Conservation (phyloP, 1,140 invertebrate genomes). For the Gonioctena quinquepunctata region DNA sequence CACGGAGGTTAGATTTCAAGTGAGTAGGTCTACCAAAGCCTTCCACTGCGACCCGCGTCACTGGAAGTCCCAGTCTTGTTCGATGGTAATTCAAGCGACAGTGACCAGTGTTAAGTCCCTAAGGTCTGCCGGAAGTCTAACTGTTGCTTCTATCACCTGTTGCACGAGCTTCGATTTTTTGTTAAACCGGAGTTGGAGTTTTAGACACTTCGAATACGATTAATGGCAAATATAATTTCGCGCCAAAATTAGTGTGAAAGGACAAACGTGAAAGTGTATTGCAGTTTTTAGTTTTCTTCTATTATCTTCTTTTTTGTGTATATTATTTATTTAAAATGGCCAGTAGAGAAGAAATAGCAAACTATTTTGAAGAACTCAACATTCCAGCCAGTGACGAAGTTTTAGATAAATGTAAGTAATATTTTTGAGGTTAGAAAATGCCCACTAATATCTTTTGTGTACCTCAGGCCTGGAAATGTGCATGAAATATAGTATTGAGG, state of each 20-base stretch:
- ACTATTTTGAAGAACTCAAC: constrained; percentile 21
- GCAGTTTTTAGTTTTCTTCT: background rate
- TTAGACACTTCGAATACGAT: too few relatives aligned
- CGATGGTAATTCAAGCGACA: too few relatives aligned
- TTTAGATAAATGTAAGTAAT: constrained; percentile 33
- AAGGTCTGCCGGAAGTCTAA: too few relatives aligned
- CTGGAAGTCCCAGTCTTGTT: too few relatives aligned
- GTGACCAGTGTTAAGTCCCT: too few relatives aligned
- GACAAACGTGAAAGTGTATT: background rate
- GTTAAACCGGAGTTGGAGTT: too few relatives aligned
- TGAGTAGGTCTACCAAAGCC: too few relatives aligned
- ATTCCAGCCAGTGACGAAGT: constrained; percentile 16
- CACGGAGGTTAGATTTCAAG: too few relatives aligned
- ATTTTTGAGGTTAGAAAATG: constrained; percentile 13
- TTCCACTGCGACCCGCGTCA: too few relatives aligned
- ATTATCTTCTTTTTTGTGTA: background rate
- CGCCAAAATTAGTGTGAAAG: constrained; percentile 1
- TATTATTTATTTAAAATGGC: constrained; percentile 6
- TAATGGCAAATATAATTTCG: too few relatives aligned
- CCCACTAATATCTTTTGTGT: background rate
- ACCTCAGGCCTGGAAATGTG: constrained; percentile 64
- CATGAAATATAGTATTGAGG: constrained; percentile 60
- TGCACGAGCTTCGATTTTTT: too few relatives aligned
- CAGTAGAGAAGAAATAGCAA: constrained; percentile 11
- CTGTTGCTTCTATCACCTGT: too few relatives aligned